Base-by-base conservation (phyloP, 1,140 invertebrate species). In the Lethocerus indicus region DNA sequence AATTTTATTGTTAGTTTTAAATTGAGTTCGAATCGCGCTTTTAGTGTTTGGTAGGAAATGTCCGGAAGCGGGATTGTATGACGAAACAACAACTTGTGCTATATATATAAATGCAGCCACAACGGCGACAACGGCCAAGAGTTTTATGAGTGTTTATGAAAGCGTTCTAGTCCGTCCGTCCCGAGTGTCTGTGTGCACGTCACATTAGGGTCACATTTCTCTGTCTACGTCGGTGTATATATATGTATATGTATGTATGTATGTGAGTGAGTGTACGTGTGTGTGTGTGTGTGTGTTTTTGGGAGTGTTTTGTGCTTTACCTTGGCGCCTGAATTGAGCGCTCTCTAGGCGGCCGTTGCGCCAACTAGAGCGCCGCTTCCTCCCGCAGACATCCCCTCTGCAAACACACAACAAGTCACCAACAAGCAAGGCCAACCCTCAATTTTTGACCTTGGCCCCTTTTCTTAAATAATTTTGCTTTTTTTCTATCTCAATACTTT, bases 371-470 rank as follows among this genome's bases (percentile, higher is more conserved):
- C 18, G 32, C 47, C 35, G 40, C 35, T 44, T 46, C 50, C 36
- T 18, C 41, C 42, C 36, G 28, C 29, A 35, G 29, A 45, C 50
- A 51, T 51, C 44, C 50, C 50, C 50, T 51, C 50, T 51, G 50
- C 29, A 51, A 51, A 51, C 50, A 51, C 35, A 51, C 50, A 51
- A 51, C 35, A 51, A 28, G 50, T 51, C 50, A 51, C 39, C 39
- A 41, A 18, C 37, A 37, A 50, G 28, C 39, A 41, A n/a, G n/a
- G n/a, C 26, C 45, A 46, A n/a, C 23, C 26, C 26, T 42, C 26
- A 24, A 21, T 42, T 21, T 42, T 42, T 20, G n/a, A 21, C n/a
- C 26, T n/a, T n/a, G 26, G 7, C 26, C 20, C 26, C 28, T 32
- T 32, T n/a, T n/a, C n/a, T n/a, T n/a, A n/a, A n/a, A n/a, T n/a